Evolutionary conservation across 2,797 vertebrate species (phyloP).

Genomic region (Gymnothorax javanicus): DNA sequence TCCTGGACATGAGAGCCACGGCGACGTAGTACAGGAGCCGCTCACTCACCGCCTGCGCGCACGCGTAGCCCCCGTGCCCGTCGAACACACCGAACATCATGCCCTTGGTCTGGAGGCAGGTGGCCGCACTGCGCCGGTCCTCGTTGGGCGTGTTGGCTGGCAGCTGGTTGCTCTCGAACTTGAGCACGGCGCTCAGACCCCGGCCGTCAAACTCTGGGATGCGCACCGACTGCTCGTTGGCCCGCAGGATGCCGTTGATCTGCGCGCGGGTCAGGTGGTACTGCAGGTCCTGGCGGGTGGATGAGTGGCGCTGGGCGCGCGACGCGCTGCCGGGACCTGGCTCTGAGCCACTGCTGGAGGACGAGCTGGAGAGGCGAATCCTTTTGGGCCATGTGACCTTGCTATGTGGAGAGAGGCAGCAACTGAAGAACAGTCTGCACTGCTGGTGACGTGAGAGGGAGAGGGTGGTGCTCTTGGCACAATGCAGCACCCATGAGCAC

Average conservation of each 20-base stretch:
- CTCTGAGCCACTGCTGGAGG: conserved; percentile 42
- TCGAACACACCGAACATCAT: conserved; percentile 95
- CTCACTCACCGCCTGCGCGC: conserved; percentile 90
- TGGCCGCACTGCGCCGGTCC: conserved; percentile 86
- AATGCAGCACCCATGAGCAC: conserved; percentile 75
- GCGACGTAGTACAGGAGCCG: conserved; percentile 88
- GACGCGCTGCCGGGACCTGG: conserved; percentile 31
- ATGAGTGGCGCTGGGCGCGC: conserved; percentile 65
- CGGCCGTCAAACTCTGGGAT: conserved; percentile 73
- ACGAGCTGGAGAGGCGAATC: conserved; percentile 39
- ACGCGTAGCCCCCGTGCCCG: conserved; percentile 88
- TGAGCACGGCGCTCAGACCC: conserved; percentile 74
- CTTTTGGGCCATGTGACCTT: conserved; percentile 50
- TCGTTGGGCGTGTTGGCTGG: conserved; percentile 89
- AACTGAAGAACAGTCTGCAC: conserved; percentile 62
- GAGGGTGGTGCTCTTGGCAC: conserved; percentile 62
- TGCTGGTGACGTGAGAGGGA: conserved; percentile 50
- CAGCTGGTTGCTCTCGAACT: conserved; percentile 91
- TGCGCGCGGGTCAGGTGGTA: conserved; percentile 81
- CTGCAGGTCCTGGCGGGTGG: conserved; percentile 77
- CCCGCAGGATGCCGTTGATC: conserved; percentile 80
- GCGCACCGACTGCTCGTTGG: conserved; percentile 79
- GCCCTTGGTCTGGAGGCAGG: conserved; percentile 85
- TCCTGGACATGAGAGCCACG: conserved; percentile 84
- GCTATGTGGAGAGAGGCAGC: conserved; percentile 44